phyloP scores from a whole-genome alignment of 2,888 invertebrate genomes.

The Phrixothrix hirtus region DNA sequence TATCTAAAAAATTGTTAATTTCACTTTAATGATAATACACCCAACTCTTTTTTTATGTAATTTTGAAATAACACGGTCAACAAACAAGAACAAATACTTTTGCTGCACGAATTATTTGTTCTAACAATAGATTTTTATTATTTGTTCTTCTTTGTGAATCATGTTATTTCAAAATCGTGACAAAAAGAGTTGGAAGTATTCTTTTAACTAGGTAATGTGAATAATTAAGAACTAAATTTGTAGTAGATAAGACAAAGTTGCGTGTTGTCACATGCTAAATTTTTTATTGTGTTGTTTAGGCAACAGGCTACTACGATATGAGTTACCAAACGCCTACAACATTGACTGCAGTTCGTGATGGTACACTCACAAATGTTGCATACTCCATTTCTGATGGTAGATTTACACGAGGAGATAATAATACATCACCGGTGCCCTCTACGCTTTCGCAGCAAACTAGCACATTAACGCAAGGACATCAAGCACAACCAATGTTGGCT shows the following conservation, averaged over 20 bases:
- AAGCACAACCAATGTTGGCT: conserved; percentile 62
- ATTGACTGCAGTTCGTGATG: conserved; percentile 69
- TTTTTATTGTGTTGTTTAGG: conserved; percentile 5
- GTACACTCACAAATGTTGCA: conserved; percentile 67
- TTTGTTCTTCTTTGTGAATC: neutral
- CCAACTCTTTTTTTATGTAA: too few species aligned
- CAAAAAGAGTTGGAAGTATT: too few species aligned
- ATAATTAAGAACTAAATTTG: too few species aligned
- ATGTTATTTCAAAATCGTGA: neutral
- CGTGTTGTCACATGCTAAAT: neutral
- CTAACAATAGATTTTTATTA: neutral
- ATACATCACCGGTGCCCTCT: conserved; percentile 78
- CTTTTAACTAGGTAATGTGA: too few species aligned
- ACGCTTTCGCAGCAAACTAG: conserved; percentile 71
- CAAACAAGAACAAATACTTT: too few species aligned
- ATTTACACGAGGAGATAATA: conserved; percentile 75
- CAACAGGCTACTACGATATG: conserved; percentile 71
- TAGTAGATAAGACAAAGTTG: too few species aligned
- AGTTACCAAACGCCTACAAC: conserved; percentile 75
- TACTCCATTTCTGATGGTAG: conserved; percentile 73
- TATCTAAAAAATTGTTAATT: too few species aligned
- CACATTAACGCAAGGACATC: conserved; percentile 63
- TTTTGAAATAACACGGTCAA: too few species aligned
- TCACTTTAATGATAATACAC: too few species aligned
- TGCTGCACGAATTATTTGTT: too few species aligned